Base-by-base conservation (phyloP, 2,113 vertebrate genomes). In the Cervus canadensis region DNA sequence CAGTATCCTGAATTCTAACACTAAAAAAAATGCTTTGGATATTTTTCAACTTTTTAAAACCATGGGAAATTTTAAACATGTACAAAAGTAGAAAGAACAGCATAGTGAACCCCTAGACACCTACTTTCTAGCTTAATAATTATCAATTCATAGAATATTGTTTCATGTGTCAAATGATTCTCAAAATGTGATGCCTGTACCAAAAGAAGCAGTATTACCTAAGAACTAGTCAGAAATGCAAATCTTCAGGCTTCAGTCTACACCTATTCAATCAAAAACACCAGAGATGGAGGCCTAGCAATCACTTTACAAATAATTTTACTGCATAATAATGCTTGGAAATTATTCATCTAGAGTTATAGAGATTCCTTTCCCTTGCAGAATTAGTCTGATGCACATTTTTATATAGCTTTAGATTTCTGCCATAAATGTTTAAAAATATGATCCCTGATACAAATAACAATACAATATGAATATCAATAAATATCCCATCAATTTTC, bases 31-130 rank as follows among this genome's bases (percentile, higher is more conserved):
- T 7, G 21, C 48, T 97, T 76, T 43, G 12, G 10, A 45, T 62
- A 85, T 45, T 76, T 79, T 71, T 57, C 50, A 84, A 33, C 3
- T 30, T 91, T 88, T 64, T 9, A 64, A 91, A 54, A 50, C 54
- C 19, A 54, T 45, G 9, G 71, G 28, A 17, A 83, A 40, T 25
- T 54, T 79, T 26, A 7, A 95, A 60, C 8, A 48, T 26, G 28
- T 33, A 7, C n/a, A 92, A 95, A 64, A 23, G 26, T 56, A 76
- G 21, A 62, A 23, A 52, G 23, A 14, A 86, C 0, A 16, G 8
- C 57, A 25, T 62, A 26, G 6, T 2, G 15, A 60, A 74, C 0
- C 7, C 0, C 23, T 9, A 59, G 28, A 28, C 6, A 12, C 2
- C 19, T 86, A 36, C 9, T 2, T 67, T 78, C 19, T 21, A 56